phyloP scores from a whole-genome alignment of 2,888 invertebrate species.

The Coremacera marginata region DNA sequence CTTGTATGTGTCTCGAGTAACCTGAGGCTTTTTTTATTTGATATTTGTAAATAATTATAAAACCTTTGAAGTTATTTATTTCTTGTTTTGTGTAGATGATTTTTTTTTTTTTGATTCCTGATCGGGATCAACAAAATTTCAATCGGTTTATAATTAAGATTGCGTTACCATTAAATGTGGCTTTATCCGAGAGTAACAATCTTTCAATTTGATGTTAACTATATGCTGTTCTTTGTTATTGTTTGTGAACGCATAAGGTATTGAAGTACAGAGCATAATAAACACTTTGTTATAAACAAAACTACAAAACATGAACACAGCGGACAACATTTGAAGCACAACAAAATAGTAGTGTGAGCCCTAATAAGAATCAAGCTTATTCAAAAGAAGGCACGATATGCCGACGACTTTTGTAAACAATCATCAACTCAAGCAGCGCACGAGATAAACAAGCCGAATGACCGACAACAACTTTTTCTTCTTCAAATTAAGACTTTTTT shows the following conservation, averaged over 20 bases:
- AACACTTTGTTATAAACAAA: neutral
- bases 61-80: neutral
- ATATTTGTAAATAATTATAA: too few species aligned
- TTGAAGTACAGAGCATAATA: neutral
- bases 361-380: neutral
- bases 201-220: neutral
- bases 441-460: conserved; percentile 4
- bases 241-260: neutral
- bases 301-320: neutral
- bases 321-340: neutral
- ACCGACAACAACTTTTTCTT: neutral
- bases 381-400: conserved; percentile 18
- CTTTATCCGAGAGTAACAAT: conserved; percentile 5
- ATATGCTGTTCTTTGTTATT: neutral
- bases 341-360: neutral
- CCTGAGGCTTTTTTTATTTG: too few species aligned
- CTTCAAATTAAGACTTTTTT: conserved; percentile 14
- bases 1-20: too few species aligned
- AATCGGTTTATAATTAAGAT: neutral
- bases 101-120: neutral
- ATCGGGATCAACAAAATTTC: neutral
- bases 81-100: neutral
- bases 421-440: neutral
- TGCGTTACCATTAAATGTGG: neutral
- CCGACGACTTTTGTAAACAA: neutral